phyloP scores from a whole-genome alignment of 1,140 invertebrate species.

The Zaprionus ornatus region DNA sequence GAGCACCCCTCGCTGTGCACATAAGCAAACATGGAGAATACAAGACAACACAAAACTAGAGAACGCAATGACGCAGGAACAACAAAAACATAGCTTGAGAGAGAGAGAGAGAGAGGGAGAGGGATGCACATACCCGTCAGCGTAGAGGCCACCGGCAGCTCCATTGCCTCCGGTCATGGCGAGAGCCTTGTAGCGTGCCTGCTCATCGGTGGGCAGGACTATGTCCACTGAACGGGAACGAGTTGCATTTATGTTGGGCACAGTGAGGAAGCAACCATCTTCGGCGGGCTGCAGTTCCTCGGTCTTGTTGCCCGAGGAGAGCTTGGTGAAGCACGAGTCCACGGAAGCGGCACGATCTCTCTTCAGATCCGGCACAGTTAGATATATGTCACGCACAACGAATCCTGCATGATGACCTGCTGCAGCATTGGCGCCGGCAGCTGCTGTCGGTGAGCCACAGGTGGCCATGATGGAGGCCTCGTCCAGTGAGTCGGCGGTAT shows the following conservation, averaged over 20 bases:
- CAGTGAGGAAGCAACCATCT: constrained; percentile 86
- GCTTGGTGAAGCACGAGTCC: constrained; percentile 91
- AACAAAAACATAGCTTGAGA: background rate
- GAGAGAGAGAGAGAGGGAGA: background rate
- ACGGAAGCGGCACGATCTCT: constrained; percentile 93
- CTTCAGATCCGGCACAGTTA: constrained; percentile 92
- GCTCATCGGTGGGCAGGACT: constrained; percentile 93
- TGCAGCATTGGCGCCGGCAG: constrained; percentile 1
- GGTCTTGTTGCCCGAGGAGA: constrained; percentile 87
- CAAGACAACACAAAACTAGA: constrained; percentile 12
- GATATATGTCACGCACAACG: constrained; percentile 89
- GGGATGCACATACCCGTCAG: constrained; percentile 67
- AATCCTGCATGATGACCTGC: constrained; percentile 51
- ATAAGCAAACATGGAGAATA: background rate
- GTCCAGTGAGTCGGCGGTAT: constrained; percentile 85
- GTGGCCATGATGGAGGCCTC: constrained; percentile 80
- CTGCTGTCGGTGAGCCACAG: constrained; percentile 61
- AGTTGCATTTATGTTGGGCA: constrained; percentile 88
- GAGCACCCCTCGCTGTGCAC: background rate
- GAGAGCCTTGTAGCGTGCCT: constrained; percentile 92
- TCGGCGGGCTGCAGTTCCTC: constrained; percentile 87
- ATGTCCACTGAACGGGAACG: constrained; percentile 96
- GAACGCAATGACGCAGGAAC: background rate
- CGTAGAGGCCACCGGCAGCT: constrained; percentile 45
- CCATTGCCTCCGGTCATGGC: constrained; percentile 84